These are phyloP conservation scores for Epirrhoe alternata DNA, from an alignment of 2,888 invertebrate species.

Conservation along the genomic window DNA sequence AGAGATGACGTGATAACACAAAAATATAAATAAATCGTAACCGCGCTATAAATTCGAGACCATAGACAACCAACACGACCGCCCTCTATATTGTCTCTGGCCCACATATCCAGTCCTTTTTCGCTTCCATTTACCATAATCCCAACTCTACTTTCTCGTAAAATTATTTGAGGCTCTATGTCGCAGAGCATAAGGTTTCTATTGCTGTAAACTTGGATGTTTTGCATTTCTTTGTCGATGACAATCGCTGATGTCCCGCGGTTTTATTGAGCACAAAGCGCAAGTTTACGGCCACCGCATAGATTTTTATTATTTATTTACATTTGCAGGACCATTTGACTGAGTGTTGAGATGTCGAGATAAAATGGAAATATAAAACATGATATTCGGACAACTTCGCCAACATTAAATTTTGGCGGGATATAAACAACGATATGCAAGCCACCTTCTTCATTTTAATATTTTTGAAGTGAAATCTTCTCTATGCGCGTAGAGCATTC, in stretches of 20 bases:
- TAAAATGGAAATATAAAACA: neutral
- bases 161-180: constrained; percentile 33
- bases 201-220: constrained; percentile 35
- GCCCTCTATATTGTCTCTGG: constrained; percentile 76
- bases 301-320: constrained; percentile 49
- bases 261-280: constrained; percentile 64
- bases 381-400: neutral
- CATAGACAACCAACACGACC: constrained; percentile 79
- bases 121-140: constrained; percentile 30
- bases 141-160: constrained; percentile 28
- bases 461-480: too few species aligned
- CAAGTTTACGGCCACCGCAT: constrained; percentile 49
- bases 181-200: constrained; percentile 36
- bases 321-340: neutral
- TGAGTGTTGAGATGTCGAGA: neutral
- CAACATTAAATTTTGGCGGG: neutral
- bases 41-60: constrained; percentile 69
- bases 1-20: constrained; percentile 45
- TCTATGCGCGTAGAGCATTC: too few species aligned
- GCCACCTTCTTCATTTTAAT: too few species aligned
- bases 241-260: constrained; percentile 67
- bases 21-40: constrained; percentile 43
- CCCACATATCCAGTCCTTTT: constrained; percentile 62
- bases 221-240: constrained; percentile 60
- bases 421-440: too few species aligned